Conservation (phyloP, 2,888 invertebrate genomes). For the Drosophila sordidapex region DNA sequence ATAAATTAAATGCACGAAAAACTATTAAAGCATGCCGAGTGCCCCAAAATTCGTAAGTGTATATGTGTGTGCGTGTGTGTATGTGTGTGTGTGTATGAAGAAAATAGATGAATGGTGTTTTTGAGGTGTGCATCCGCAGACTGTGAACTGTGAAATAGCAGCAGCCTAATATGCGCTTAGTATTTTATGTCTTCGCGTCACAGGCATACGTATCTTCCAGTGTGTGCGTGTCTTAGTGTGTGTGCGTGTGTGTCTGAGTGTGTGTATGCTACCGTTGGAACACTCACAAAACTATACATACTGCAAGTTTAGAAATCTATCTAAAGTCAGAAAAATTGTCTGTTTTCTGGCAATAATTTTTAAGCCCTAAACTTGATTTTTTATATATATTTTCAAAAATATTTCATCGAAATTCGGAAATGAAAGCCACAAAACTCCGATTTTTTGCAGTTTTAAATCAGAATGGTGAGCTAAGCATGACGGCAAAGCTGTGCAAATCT, state of each 20-base stretch:
- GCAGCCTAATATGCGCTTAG: conserved; percentile 45
- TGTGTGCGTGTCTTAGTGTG: conserved; percentile 6
- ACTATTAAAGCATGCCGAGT: conserved; percentile 66
- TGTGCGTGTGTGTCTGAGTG: background rate
- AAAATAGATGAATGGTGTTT: conserved; percentile 60
- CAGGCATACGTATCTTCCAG: conserved; percentile 4
- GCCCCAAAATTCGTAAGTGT: background rate
- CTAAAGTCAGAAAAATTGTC: background rate
- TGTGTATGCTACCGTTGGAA: conserved; percentile 23
- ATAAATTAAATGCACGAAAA: conserved; percentile 77
- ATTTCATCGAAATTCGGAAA: background rate
- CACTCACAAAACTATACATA: background rate
- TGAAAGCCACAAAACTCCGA: background rate
- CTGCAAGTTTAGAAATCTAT: background rate
- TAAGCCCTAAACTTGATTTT: background rate
- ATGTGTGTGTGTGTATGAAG: conserved; percentile 44
- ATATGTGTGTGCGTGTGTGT: conserved; percentile 17
- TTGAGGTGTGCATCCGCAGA: conserved; percentile 39
- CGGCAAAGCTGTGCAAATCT: background rate
- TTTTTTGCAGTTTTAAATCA: background rate
- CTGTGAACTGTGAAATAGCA: conserved; percentile 31
- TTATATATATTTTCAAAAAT: background rate
- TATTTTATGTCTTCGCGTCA: conserved; percentile 44
- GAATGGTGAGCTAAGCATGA: background rate
- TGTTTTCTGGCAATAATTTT: background rate